Evolutionary conservation across 1,140 invertebrate genomes (phyloP), one percentile per base, ranked within the genome.

Genomic region (Eufriesea mexicana): DNA sequence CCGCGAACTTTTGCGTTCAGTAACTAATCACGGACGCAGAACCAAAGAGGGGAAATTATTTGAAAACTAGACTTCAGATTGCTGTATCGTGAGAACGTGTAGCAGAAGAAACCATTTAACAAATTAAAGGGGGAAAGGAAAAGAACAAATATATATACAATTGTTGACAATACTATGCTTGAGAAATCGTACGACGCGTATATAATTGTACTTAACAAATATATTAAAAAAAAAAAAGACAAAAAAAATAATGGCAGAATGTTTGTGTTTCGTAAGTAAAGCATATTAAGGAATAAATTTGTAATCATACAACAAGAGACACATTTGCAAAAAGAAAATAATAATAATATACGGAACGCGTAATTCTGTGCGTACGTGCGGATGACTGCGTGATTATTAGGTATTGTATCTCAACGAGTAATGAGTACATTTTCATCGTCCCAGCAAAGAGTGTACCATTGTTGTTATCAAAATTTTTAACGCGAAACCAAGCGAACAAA

Each of bases 161-260:
- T 83, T 89, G 88, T 92, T 92, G 91, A 92, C 91, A 92, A 92
- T 92, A 92, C 88, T 92, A 92, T 89, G 89, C 91, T 92, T 91
- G 89, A 91, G 80, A 75, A 91, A 86, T 89, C 87, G 85, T 86
- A 89, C 88, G 89, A 85, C 89, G 86, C 90, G 86, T 91, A 86
- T 91, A 84, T 91, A 91, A 89, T 90, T 61, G 87, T 91, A 89
- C 84, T 85, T 90, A 88, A 89, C 86, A 84, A 91, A 89, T 85
- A 89, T 83, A 88, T 83, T 84, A 73, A 85, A 87, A 85, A 75
- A 86, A 83, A 86, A 68, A 75, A 47, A 62, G 25, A 77, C 71
- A 59, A 25, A 66, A 57, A 67, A 71, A 67, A 83, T 72, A 79
- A 83, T 47, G 85, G 88, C 80, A 80, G 79, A 64, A 89, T 89